Base-by-base conservation (phyloP, 2,113 vertebrate genomes). In the Hippopotamus amphibius region DNA sequence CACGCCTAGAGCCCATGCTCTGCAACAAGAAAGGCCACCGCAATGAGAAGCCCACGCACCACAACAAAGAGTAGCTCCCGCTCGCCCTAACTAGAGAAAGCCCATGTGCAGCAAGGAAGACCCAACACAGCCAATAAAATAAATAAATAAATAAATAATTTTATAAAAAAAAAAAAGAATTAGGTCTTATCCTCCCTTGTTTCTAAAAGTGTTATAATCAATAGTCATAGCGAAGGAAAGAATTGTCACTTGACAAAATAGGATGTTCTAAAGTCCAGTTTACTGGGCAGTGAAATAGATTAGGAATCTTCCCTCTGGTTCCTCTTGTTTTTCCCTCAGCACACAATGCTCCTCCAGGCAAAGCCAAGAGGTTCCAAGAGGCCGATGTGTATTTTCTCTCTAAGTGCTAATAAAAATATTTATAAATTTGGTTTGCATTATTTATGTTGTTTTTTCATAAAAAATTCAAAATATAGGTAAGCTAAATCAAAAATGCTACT, bases 391-490 rank as follows among this genome's bases (percentile, higher is more conserved):
- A 33, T 97, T 95, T 71, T 68, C 7, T 65, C 93, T 68, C 37
- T 43, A 37, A 55, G 59, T 80, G 66, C 82, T 86, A 37, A 11
- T 43, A 65, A 96, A 96, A 95, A 7, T 68, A 84, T 66, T 94
- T 81, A 66, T 86, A 87, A 88, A 41, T 12, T 71, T 87, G 69
- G 69, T 81, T 0, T 69, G 33, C 0, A 11, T 84, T 76, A 19
- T 69, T 2, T 41, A 74, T 82, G 53, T 26, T 41, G 37, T 74
- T 96, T 96, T 94, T 87, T 96, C 82, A 91, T 82, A 55, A 88
- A 97, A 95, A 43, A 24, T 85, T 87, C 88, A 94, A 97, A 94
- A 81, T 65, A 13, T 0, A 28, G 65, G 48, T 76, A 68, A 87
- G 26, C 63, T 66, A 55, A 93, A 68, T 88, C 0, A 33, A 90